phyloP scores from a whole-genome alignment of 2,888 invertebrate species.

The Amphipoea oculea region DNA sequence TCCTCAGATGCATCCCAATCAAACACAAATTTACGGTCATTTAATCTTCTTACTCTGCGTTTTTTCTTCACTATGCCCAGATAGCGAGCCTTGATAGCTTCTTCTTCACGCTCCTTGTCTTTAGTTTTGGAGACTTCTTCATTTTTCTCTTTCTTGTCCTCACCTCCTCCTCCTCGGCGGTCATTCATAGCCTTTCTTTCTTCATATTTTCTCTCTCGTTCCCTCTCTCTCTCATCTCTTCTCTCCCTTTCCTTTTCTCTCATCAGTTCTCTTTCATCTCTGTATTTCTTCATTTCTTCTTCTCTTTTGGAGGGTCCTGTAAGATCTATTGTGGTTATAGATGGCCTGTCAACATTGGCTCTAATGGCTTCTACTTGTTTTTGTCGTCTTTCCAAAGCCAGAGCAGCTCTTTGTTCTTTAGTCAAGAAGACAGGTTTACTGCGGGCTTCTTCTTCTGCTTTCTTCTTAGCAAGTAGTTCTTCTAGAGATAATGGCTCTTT shows the following conservation, averaged over 20 bases:
- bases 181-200: slow-evolving; percentile 89
- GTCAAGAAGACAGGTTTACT: slow-evolving; percentile 99
- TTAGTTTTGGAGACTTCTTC: slow-evolving; percentile 91
- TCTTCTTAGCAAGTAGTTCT: slow-evolving; percentile 98
- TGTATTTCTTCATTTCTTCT: slow-evolving; percentile 81
- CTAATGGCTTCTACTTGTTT: slow-evolving; percentile 96
- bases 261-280: slow-evolving; percentile 76
- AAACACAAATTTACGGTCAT: slow-evolving; percentile 99
- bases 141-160: slow-evolving; percentile 86
- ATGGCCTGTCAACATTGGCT: slow-evolving; percentile 90
- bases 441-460: slow-evolving; percentile 98
- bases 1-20: slow-evolving; percentile 99
- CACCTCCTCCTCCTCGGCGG: slow-evolving; percentile 75
- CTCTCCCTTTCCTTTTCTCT: slow-evolving; percentile 86
- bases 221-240: slow-evolving; percentile 92
- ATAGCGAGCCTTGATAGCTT: slow-evolving; percentile 98
- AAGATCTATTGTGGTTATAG: slow-evolving; percentile 85
- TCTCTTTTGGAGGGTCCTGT: slow-evolving; percentile 89
- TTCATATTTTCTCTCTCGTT: slow-evolving; percentile 86
- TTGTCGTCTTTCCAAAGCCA: slow-evolving; percentile 97
- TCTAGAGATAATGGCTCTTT: slow-evolving; percentile 98
- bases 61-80: slow-evolving; percentile 98
- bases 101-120: slow-evolving; percentile 97
- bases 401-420: slow-evolving; percentile 97
- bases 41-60: slow-evolving; percentile 96